Percentiles rank a stretch among this genome's conserved stretches.
Evolutionary conservation across 2,888 invertebrate genomes (phyloP).

Genomic region (Cephus sareptanus): DNA sequence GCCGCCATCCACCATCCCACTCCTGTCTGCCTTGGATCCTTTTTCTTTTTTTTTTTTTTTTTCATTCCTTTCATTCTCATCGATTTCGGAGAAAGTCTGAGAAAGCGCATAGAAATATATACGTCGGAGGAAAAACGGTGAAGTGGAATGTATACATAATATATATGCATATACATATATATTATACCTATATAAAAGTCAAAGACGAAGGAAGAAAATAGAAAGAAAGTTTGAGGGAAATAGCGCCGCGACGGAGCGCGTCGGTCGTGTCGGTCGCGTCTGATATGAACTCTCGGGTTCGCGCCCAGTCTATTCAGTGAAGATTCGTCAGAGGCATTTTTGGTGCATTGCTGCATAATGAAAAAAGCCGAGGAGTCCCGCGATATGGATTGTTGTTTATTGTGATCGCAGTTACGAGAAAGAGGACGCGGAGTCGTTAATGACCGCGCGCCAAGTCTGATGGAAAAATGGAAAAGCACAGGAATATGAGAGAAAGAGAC

Average conservation of each 20-base stretch:
- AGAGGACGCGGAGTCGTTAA: not conserved
- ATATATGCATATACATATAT: not conserved
- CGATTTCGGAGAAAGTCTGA: not conserved
- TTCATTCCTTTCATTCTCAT: not conserved
- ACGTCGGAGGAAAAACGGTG: not conserved
- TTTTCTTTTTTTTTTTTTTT: too few relatives aligned
- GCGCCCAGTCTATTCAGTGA: not conserved
- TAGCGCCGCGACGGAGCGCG: not conserved
- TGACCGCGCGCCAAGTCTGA: not conserved
- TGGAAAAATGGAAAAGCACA: not conserved
- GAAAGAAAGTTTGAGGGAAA: not conserved
- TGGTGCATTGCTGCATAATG: not conserved
- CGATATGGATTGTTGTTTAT: not conserved
- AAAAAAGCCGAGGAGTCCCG: not conserved
- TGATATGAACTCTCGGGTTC: conserved; percentile 30
- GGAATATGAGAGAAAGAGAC: not conserved
- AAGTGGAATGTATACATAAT: not conserved
- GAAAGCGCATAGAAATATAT: not conserved
- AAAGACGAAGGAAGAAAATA: not conserved
- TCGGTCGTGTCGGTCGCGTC: conserved; percentile 13
- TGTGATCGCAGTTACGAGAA: not conserved
- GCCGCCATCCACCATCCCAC: not conserved
- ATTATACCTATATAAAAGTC: not conserved
- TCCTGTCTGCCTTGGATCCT: not conserved
- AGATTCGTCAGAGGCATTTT: not conserved